These are phyloP conservation scores for Ptychoptera albimana DNA, from an alignment of 2,888 invertebrate genomes.

Conservation along the genomic window DNA sequence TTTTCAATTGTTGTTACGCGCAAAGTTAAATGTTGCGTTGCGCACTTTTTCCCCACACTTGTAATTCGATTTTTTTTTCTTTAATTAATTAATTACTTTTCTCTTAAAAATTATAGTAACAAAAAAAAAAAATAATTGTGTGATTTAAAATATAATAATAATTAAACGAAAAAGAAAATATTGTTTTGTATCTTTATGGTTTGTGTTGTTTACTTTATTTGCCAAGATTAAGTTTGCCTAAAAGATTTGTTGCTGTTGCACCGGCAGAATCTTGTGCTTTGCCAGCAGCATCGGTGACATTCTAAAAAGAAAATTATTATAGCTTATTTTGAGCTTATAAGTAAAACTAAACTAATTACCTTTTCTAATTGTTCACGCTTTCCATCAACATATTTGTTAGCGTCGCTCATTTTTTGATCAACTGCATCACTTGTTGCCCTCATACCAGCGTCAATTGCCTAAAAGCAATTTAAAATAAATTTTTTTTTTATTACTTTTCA, in stretches of 20 bases:
- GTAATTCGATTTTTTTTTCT: too few relatives aligned
- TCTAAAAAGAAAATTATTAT: constrained; percentile 15
- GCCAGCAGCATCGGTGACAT: constrained; percentile 22
- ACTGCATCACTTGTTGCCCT: constrained; percentile 39
- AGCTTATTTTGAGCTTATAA: background rate
- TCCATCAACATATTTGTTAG: constrained; percentile 43
- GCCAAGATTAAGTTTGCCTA: constrained; percentile 26
- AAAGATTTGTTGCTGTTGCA: constrained; percentile 23
- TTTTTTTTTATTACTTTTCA: background rate
- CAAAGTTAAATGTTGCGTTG: too few relatives aligned
- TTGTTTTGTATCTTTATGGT: too few relatives aligned
- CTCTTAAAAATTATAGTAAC: background rate
- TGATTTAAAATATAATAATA: too few relatives aligned
- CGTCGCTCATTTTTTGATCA: constrained; percentile 44
- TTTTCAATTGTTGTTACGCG: too few relatives aligned
- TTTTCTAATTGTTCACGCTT: constrained; percentile 34
- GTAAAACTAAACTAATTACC: constrained; percentile 13
- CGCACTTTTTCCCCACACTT: too few relatives aligned
- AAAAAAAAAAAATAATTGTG: background rate
- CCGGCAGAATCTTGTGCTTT: constrained; percentile 24
- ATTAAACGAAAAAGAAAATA: too few relatives aligned
- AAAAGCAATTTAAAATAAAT: background rate
- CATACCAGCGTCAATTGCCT: constrained; percentile 37
- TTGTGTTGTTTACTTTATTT: background rate
- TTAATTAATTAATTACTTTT: too few relatives aligned